Base-by-base conservation (phyloP, 2,113 vertebrate genomes). In the Gnathonemus echidnorhynchus region DNA sequence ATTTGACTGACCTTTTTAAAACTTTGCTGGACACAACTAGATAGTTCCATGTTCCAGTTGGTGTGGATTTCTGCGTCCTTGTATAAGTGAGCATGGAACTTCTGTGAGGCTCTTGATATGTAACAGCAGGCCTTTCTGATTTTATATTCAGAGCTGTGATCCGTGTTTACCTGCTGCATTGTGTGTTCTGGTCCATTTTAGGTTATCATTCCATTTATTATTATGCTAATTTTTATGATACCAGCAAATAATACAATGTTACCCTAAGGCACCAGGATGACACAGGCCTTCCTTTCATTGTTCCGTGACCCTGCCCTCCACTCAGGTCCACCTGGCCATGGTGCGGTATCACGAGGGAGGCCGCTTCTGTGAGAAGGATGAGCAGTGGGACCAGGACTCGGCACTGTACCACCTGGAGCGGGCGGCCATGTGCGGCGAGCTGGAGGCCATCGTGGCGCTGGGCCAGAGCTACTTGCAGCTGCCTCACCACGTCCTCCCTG, bases 301-400 rank as follows among this genome's bases (percentile, higher is more conserved):
- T 31, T 31, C 15, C 21, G 13, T 53, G 42, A 49, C 42, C 27
- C 80, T 56, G 39, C 66, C 19, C 66, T 90, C 42, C 58, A 46
- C 17, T 74, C 91, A 99, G 98, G 98, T 99, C 45, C 98, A 99
- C 92, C 93, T 99, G 93, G 98, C 98, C 84, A 97, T 99, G 97
- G 98, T 98, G 86, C 97, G 97, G 21, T 99, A 99, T 92, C 98
- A 99, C 0, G 98, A 99, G 88, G 98, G 93, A 0, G 97, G 98
- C 0, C 97, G 98, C 17, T 99, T 99, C 95, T 99, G 97, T 5
- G 95, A 95, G 93, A 99, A 97, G 92, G 97, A 97, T 2, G 91
- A 96, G 91, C 95, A 95, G 0, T 99, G 98, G 98, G 98, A 99
- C 88, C 96, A 93, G 21, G 93, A 96, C 46, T 97, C 98, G 0